Conservation (phyloP, 2,888 invertebrate species). For the Erebia aethiops region DNA sequence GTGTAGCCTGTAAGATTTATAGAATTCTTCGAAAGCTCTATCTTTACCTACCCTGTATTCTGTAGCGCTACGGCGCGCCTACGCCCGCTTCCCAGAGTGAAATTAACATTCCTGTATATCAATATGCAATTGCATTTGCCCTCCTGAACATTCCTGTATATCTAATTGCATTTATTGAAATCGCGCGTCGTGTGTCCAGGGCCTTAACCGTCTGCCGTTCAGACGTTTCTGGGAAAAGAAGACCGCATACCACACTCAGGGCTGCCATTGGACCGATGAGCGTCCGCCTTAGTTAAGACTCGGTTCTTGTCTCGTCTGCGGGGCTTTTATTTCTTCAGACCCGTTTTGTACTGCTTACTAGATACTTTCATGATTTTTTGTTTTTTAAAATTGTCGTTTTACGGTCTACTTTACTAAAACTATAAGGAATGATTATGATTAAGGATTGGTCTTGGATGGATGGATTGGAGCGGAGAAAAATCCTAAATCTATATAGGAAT, state of each 20-base stretch:
- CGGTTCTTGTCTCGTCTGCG: conserved; percentile 40
- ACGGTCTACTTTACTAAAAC: background rate
- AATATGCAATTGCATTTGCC: background rate
- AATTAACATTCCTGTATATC: background rate
- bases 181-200: background rate
- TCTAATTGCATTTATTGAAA: background rate
- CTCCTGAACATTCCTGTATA: too few relatives aligned
- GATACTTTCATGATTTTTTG: conserved; percentile 19
- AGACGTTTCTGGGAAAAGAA: conserved; percentile 76
- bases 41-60: too few relatives aligned
- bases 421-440: too few relatives aligned
- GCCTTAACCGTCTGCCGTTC: conserved; percentile 41
- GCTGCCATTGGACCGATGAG: conserved; percentile 63
- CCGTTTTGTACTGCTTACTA: conserved; percentile 30
- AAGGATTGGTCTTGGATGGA: too few relatives aligned
- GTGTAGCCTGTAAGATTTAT: too few relatives aligned
- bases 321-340: conserved; percentile 42
- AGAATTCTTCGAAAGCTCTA: too few relatives aligned
- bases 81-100: too few relatives aligned
- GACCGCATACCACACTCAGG: conserved; percentile 73
- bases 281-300: conserved; percentile 58
- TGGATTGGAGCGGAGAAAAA: too few relatives aligned
- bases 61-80: background rate
- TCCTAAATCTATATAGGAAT: too few relatives aligned
- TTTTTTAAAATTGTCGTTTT: conserved; percentile 18